Conservation (phyloP, 1,140 invertebrate genomes). For the Diabrotica undecimpunctata region DNA sequence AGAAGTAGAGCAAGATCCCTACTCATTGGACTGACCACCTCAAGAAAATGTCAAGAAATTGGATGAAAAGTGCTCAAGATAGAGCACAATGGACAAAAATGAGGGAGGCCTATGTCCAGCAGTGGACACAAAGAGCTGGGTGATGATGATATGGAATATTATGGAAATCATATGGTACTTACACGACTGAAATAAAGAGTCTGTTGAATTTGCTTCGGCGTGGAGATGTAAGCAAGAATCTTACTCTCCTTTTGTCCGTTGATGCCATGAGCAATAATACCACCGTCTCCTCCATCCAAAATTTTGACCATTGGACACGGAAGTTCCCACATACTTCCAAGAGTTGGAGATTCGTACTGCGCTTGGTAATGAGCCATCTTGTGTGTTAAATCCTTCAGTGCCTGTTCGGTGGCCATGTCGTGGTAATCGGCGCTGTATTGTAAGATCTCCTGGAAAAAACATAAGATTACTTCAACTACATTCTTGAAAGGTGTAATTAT, state of each 20-base stretch:
- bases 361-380: conserved; percentile 83
- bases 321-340: conserved; percentile 45
- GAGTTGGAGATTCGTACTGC: conserved; percentile 74
- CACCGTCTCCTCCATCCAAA: conserved; percentile 65
- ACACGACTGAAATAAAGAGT: conserved; percentile 43
- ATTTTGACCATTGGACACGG: conserved; percentile 61
- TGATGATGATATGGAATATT: too few relatives aligned
- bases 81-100: too few relatives aligned
- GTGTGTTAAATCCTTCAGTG: conserved; percentile 75
- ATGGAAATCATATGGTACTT: conserved; percentile 15
- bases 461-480: conserved; percentile 5
- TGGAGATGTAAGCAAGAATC: conserved; percentile 75
- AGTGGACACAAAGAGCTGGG: too few relatives aligned
- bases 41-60: too few relatives aligned
- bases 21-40: too few relatives aligned
- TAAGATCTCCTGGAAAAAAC: conserved; percentile 70
- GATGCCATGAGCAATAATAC: conserved; percentile 57
- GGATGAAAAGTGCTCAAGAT: too few relatives aligned
- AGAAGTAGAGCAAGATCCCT: too few relatives aligned
- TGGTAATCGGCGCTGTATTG: conserved; percentile 87
- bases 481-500: not conserved
- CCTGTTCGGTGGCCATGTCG: conserved; percentile 70
- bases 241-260: conserved; percentile 68
- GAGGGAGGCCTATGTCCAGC: too few relatives aligned
- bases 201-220: conserved; percentile 58